Percentiles rank a stretch among this genome's conserved stretches.
Evolutionary conservation across 2,113 vertebrate species (phyloP).

Genomic region (Paramisgurnus dabryanus): DNA sequence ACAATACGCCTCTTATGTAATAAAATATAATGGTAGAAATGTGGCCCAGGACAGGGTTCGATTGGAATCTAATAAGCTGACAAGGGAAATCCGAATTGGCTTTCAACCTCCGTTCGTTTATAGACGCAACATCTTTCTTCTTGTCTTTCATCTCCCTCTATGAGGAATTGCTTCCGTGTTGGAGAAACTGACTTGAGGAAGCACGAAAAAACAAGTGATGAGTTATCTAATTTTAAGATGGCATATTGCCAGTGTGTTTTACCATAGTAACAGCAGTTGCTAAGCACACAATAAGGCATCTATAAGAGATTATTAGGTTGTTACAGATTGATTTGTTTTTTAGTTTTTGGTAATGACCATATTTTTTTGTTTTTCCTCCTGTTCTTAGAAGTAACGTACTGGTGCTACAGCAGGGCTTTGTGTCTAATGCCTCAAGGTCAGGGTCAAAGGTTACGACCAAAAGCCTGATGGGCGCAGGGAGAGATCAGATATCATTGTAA

Average conservation of each 20-base stretch:
- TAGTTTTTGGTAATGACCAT: neutral
- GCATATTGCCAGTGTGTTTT: neutral
- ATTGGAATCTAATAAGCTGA: constrained; percentile 39
- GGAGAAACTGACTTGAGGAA: neutral
- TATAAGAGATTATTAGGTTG: neutral
- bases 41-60: constrained; percentile 1
- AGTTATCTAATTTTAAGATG: neutral
- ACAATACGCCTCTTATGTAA: neutral
- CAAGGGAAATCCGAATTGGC: constrained; percentile 13
- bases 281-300: neutral
- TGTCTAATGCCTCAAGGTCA: constrained; percentile 47
- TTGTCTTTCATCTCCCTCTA: constrained; percentile 19
- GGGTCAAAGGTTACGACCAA: constrained; percentile 59
- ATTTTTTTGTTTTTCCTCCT: too few species aligned
- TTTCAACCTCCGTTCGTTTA: constrained; percentile 14
- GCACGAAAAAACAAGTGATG: constrained; percentile 20
- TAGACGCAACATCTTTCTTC: constrained; percentile 10
- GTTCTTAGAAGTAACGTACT: neutral
- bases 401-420: constrained; percentile 42
- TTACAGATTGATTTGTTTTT: neutral
- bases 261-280: neutral
- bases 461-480: constrained; percentile 24
- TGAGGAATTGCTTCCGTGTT: constrained; percentile 13
- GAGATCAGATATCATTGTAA: constrained; percentile 59
- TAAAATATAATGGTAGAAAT: constrained; percentile 34